Conservation (phyloP, 2,113 vertebrate genomes). For the Cryptoleucopteryx plumbea region DNA sequence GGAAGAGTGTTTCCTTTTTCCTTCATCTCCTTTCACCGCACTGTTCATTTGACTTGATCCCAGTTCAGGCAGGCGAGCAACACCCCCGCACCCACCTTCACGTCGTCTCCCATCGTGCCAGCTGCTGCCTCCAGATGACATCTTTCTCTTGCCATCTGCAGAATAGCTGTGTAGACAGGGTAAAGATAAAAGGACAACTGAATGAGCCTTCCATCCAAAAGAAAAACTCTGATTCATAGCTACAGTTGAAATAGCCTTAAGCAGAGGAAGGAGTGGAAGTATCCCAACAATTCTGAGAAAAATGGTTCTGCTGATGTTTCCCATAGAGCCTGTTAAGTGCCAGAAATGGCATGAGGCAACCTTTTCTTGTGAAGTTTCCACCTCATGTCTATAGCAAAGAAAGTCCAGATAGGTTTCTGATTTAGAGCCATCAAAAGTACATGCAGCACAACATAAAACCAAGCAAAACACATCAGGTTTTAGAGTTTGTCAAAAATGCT, state of each 20-base stretch:
- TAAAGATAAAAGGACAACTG: neutral
- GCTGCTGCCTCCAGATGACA: conserved; percentile 7
- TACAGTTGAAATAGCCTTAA: neutral
- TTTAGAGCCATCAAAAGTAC: neutral
- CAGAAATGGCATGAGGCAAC: neutral
- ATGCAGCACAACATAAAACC: neutral
- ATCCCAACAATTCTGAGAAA: neutral
- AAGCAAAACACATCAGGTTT: neutral
- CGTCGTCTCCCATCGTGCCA: neutral
- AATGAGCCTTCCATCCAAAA: neutral
- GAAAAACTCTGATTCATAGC: neutral
- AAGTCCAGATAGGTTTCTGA: neutral
- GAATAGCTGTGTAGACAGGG: neutral
- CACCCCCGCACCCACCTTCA: neutral
- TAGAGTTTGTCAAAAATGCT: neutral
- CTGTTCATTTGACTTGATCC: conserved; percentile 31
- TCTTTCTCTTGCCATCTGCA: neutral
- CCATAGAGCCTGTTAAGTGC: neutral
- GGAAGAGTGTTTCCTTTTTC: conserved; percentile 40
- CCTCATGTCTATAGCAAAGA: neutral
- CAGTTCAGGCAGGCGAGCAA: conserved; percentile 12
- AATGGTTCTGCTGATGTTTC: neutral
- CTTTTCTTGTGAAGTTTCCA: neutral
- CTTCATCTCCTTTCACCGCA: conserved; percentile 33
- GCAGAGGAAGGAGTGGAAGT: neutral